Evolutionary conservation across 1,140 invertebrate genomes (phyloP).

Genomic region (Sogatella furcifera): DNA sequence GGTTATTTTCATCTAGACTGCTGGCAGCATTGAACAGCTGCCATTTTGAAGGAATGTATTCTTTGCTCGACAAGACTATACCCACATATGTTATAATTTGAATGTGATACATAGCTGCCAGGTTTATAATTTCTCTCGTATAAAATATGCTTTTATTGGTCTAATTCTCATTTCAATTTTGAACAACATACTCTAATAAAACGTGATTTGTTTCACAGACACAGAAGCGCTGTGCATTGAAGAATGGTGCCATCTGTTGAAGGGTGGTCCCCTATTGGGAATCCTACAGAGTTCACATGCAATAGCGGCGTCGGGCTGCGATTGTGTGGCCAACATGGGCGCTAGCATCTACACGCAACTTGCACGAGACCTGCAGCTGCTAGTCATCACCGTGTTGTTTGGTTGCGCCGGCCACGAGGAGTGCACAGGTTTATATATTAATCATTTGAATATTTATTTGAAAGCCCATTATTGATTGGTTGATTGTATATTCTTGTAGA

Average conservation of each 20-base stretch:
- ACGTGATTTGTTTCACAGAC: not conserved
- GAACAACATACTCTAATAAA: not conserved
- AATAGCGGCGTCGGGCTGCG: constrained; percentile 10
- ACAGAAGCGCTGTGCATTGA: not conserved
- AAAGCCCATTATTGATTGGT: no score
- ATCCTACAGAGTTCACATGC: constrained; percentile 2
- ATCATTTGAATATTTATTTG: no score
- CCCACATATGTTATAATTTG: no score
- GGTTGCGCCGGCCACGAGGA: constrained; percentile 14
- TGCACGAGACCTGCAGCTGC: constrained; percentile 7
- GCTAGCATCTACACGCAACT: not conserved
- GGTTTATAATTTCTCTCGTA: no score
- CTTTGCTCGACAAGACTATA: no score
- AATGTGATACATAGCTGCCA: no score
- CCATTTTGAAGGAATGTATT: no score
- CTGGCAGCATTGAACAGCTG: no score
- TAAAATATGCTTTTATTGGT: no score
- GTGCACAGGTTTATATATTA: not conserved
- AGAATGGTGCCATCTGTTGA: not conserved
- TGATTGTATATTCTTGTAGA: no score
- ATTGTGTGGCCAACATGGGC: constrained; percentile 10
- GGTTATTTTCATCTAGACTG: no score
- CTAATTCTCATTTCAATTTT: no score
- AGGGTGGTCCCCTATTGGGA: not conserved
- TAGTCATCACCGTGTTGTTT: constrained; percentile 14